Evolutionary conservation across 2,888 invertebrate genomes (phyloP), one percentile per base, ranked within the genome.

Genomic region (Tiphia femorata): DNA sequence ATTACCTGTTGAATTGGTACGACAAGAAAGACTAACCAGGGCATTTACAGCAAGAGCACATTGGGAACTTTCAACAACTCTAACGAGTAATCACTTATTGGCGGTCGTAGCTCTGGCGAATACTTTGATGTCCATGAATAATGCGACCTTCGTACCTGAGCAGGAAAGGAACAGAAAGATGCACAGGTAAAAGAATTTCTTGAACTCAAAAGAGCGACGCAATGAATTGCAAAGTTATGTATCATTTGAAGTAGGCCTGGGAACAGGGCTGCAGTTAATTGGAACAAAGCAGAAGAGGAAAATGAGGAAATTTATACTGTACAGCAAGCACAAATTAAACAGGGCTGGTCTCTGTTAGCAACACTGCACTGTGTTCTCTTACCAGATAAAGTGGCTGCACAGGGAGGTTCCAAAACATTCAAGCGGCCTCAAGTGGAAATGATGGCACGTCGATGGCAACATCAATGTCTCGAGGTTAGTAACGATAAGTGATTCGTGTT

Each of bases 391-490:
- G 93, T 97, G 6, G 89, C 91, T 0, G 87, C 88, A 0, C 84
- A 68, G 74, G 84, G 87, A 77, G 92, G 92, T 27, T 90, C 92
- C 0, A 91, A 90, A 81, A 89, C 88, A 58, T 97, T 95, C 84
- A 95, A 97, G 80, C 89, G 96, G n/a, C 97, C 98, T 0, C 95
- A 96, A 84, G 95, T 99, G 3, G 98, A 99, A 84, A 95, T 97
- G 91, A 88, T 99, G 87, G 98, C 98, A 0, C 90, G 97, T 14
- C 88, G 97, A 60, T 99, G 99, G 99, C 98, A 99, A 82, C 98
- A 99, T 85, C 94, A 97, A 73, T 99, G 98, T 83, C 88, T 98
- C 3, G 98, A 99, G 86, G 96, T 97, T 41, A 53, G 67, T 10
- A 8, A 25, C 7, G n/a, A 42, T 49, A 20, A 12, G 5, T 33